These are phyloP conservation scores for Temnothorax nylanderi DNA, from an alignment of 1,140 invertebrate genomes.

Conservation along the genomic window DNA sequence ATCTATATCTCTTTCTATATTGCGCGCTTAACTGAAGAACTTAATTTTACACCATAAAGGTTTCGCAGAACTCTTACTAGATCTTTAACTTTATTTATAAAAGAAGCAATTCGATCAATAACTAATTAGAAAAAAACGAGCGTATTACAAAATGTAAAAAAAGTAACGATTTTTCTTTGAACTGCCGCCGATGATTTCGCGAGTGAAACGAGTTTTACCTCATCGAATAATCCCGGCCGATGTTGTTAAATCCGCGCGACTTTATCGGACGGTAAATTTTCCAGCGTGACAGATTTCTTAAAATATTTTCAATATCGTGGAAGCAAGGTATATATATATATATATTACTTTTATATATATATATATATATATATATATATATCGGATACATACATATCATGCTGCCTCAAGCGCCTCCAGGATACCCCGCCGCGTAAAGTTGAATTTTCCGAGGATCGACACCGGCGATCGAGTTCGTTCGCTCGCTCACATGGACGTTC, in stretches of 20 bases:
- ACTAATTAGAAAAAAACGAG: neutral
- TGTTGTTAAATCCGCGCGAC: slow-evolving; percentile 55
- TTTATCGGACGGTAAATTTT: slow-evolving; percentile 53
- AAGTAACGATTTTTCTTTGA: neutral
- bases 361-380: neutral
- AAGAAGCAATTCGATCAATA: neutral
- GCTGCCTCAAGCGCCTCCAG: slow-evolving; percentile 6
- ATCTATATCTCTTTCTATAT: neutral
- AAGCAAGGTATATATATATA: neutral
- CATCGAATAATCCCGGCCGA: slow-evolving; percentile 18
- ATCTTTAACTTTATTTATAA: neutral
- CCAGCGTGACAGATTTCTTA: slow-evolving; percentile 51
- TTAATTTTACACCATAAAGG: neutral
- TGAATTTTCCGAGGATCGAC: slow-evolving; percentile 56
- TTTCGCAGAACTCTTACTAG: neutral
- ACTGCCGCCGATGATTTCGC: neutral
- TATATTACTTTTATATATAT: neutral
- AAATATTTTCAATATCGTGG: slow-evolving; percentile 58
- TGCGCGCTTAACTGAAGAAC: neutral
- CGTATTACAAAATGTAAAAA: neutral
- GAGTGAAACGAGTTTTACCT: slow-evolving; percentile 1
- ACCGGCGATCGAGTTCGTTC: slow-evolving; percentile 40
- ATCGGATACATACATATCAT: slow-evolving; percentile 8
- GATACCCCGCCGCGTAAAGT: slow-evolving; percentile 4
- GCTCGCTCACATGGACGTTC: slow-evolving; percentile 9